These are phyloP conservation scores for Phrynocephalus vlangalii DNA, from an alignment of 2,797 vertebrate species.

Conservation along the genomic window DNA sequence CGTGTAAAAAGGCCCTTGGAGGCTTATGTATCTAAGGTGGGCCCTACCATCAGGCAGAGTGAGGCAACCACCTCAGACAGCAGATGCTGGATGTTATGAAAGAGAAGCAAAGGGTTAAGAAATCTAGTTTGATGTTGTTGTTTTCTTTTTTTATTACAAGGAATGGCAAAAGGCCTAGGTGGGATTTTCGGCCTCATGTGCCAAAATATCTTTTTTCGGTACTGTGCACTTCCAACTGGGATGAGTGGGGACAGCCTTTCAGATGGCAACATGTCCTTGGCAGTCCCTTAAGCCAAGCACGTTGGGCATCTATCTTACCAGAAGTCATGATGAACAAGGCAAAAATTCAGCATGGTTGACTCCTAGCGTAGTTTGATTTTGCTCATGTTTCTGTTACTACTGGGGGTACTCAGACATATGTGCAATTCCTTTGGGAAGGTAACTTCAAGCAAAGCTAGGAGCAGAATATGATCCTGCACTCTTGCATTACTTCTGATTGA, in stretches of 20 bases:
- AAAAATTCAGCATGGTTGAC: neutral
- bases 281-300: neutral
- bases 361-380: neutral
- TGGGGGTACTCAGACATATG: neutral
- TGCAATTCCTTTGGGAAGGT: neutral
- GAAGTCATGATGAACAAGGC: neutral
- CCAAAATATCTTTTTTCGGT: neutral
- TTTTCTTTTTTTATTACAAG: neutral
- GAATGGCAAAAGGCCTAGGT: neutral
- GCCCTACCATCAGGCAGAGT: neutral
- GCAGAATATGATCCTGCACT: too few species aligned
- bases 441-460: neutral
- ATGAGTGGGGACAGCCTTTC: neutral
- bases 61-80: neutral
- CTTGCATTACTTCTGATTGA: neutral
- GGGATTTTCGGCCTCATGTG: neutral
- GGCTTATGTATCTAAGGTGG: neutral
- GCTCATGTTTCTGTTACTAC: neutral
- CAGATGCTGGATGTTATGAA: neutral
- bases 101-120: neutral
- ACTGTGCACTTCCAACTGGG: neutral
- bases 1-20: too few species aligned
- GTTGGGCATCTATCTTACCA: neutral
- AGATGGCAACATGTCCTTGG: neutral
- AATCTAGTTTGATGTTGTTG: neutral